Evolutionary conservation across 2,113 vertebrate species (phyloP), one percentile per base, ranked within the genome.

Genomic region (Camarhynchus parvulus): DNA sequence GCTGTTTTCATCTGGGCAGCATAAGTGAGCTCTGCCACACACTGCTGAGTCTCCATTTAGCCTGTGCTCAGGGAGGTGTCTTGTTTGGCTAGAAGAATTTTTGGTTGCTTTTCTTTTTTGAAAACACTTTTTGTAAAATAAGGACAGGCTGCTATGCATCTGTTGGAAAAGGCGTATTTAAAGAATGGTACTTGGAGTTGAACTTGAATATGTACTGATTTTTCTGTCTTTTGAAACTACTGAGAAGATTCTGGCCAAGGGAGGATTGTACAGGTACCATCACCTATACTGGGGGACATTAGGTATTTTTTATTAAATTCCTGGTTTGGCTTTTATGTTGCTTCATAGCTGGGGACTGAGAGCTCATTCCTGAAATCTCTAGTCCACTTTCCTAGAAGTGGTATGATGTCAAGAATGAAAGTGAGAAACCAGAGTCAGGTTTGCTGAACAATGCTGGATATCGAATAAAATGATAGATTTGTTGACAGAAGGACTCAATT

Each of bases 401-500:
- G 9, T 44, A 19, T 22, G 28, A 49, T 58, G 30, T 62, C 2
- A 8, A 76, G 66, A 24, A 56, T 68, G 8, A 23, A 59, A 78
- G 28, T 70, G n/a, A 20, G 52, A 69, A 73, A 52, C 44, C 22
- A 49, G 50, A 68, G 19, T 89, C 64, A 77, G 42, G 56, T 92
- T 82, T 82, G 20, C 59, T 53, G 61, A 87, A 33, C 27, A 39
- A 35, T 39, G 46, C 21, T 81, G 74, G 66, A n/a, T 94, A 88
- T 63, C 20, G 73, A 90, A 92, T 77, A 87, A 84, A 83, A 61
- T 52, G 8, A 69, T 69, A 25, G 47, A 73, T 94, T 87, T 91
- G 74, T 94, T 89, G 90, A 94, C 46, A 70, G 90, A 86, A 66
- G 58, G 69, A 91, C 85, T 96, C 68, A 82, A 78, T 93, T 83